Conservation (phyloP, 1,140 invertebrate genomes). For the Ectropis grisescens region DNA sequence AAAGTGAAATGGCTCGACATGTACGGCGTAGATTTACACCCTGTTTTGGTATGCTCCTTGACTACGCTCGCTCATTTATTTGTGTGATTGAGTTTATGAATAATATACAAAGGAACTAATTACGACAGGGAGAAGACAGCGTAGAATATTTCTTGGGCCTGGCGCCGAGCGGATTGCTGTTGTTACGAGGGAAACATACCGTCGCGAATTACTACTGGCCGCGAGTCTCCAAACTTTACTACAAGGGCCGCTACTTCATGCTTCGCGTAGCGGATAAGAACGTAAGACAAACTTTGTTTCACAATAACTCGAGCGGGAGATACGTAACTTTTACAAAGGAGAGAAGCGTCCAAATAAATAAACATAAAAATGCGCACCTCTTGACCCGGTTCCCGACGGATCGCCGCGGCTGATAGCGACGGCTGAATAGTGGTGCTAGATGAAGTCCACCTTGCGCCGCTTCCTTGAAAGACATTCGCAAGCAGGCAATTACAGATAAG, state of each 20-base stretch:
- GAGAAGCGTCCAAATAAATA: slow-evolving; percentile 16
- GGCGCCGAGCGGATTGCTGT: slow-evolving; percentile 96
- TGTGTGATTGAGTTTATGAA: too few species aligned
- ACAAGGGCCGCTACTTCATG: slow-evolving; percentile 97
- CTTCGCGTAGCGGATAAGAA: slow-evolving; percentile 95
- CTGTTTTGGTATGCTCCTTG: slow-evolving; percentile 74
- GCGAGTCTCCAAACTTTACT: slow-evolving; percentile 95
- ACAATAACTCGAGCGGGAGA: too few species aligned
- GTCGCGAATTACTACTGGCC: slow-evolving; percentile 99
- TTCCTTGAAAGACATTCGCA: slow-evolving; percentile 64
- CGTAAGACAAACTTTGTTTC: slow-evolving; percentile 72
- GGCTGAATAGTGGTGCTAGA: slow-evolving; percentile 49
- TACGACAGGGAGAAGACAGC: slow-evolving; percentile 91
- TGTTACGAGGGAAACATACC: slow-evolving; percentile 95
- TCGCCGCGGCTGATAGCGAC: slow-evolving; percentile 32
- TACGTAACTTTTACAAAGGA: not conserved
- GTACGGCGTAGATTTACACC: slow-evolving; percentile 95
- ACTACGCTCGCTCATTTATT: too few species aligned
- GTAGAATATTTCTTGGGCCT: slow-evolving; percentile 97
- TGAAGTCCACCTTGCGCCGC: slow-evolving; percentile 45
- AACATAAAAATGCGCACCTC: slow-evolving; percentile 29
- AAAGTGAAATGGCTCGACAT: slow-evolving; percentile 97
- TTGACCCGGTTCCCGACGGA: slow-evolving; percentile 46
- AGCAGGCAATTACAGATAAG: slow-evolving; percentile 67
- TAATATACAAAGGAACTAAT: too few species aligned